Conservation (phyloP, 2,113 vertebrate species). For the Trochalopteron elliotii region DNA sequence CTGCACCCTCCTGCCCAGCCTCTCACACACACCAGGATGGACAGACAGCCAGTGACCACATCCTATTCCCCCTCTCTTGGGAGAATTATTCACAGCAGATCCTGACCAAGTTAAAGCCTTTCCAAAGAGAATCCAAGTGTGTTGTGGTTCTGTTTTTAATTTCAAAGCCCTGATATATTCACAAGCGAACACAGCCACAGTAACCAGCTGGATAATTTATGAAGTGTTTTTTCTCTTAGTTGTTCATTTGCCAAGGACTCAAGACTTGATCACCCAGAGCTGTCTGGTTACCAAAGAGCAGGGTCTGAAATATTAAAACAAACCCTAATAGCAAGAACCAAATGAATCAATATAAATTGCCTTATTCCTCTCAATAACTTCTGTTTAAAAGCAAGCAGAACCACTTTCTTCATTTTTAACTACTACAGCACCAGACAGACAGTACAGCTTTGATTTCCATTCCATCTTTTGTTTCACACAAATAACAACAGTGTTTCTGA, state of each 20-base stretch:
- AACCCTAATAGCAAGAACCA: background rate
- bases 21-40: background rate
- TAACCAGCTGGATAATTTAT: background rate
- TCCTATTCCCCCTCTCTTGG: background rate
- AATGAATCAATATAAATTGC: background rate
- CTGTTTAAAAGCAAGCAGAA: background rate
- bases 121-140: background rate
- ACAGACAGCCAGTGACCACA: accelerated
- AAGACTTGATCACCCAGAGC: background rate
- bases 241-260: background rate
- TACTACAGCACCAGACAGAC: background rate
- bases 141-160: background rate
- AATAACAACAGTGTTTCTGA: background rate
- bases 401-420: background rate
- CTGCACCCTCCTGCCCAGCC: background rate
- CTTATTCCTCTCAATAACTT: background rate
- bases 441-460: background rate
- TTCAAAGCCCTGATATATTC: background rate
- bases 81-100: background rate
- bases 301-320: background rate
- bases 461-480: background rate
- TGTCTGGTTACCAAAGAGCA: background rate
- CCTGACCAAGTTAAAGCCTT: background rate
- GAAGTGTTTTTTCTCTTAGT: background rate
- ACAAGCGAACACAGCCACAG: background rate